These are phyloP conservation scores for Variabilichromis moorii DNA, from an alignment of 2,113 vertebrate species.

Conservation along the genomic window DNA sequence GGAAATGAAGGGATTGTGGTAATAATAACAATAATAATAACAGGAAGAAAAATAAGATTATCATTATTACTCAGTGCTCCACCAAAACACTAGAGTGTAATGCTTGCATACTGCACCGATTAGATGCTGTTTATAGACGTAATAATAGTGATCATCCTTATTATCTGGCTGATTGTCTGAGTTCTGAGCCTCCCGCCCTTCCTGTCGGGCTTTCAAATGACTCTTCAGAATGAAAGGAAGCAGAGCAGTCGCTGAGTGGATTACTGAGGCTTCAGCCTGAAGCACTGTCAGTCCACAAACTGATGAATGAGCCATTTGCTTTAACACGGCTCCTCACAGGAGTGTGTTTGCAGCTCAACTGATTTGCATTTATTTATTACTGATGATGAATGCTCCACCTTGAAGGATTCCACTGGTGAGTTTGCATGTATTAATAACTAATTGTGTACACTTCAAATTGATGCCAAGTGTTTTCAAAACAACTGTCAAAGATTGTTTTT, in stretches of 20 bases:
- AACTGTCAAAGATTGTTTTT: background rate
- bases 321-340: background rate
- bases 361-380: background rate
- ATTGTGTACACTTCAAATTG: background rate
- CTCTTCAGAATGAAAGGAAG: background rate
- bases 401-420: background rate
- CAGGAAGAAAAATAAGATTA: background rate
- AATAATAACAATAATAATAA: background rate
- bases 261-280: background rate
- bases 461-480: background rate
- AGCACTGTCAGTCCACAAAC: background rate
- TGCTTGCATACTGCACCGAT: background rate
- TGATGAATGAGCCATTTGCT: background rate
- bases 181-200: background rate
- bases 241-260: background rate
- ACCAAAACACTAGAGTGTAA: background rate
- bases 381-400: background rate
- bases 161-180: background rate
- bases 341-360: background rate
- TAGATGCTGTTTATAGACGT: background rate
- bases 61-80: background rate
- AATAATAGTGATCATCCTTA: background rate
- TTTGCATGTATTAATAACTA: background rate
- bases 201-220: background rate
- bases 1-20: background rate